Percentiles rank a stretch among this genome's conserved stretches.
These are phyloP conservation scores for Sebastes jordani DNA, from an alignment of 2,797 vertebrate genomes.

Conservation along the genomic window DNA sequence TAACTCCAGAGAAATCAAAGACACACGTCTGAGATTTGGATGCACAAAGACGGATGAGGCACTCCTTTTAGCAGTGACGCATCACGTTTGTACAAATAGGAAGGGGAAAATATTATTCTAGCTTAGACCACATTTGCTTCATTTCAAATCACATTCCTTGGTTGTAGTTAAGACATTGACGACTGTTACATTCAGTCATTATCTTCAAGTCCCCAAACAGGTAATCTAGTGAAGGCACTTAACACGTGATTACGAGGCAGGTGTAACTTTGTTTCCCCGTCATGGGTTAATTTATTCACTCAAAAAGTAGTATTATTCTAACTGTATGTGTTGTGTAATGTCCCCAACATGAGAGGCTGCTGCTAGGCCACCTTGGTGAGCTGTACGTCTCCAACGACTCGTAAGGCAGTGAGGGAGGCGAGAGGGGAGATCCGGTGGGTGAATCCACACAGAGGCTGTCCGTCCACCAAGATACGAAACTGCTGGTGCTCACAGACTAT, in stretches of 20 bases:
- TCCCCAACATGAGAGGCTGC: constrained; percentile 20
- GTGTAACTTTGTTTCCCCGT: constrained; percentile 37
- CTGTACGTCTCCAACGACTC: constrained; percentile 87
- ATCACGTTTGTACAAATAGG: constrained; percentile 21
- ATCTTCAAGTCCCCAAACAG: constrained; percentile 61
- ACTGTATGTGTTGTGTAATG: background rate
- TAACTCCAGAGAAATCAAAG: constrained; percentile 40
- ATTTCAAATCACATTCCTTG: constrained; percentile 53
- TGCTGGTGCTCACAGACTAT: constrained; percentile 94
- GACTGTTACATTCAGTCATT: constrained; percentile 49
- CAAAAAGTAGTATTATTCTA: constrained; percentile 53
- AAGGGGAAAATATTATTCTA: constrained; percentile 7
- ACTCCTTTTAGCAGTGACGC: constrained; percentile 4
- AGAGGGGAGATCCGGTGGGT: constrained; percentile 84
- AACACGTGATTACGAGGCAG: constrained; percentile 64
- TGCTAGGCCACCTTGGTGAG: constrained; percentile 92
- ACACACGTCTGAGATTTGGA: constrained; percentile 30
- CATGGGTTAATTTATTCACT: constrained; percentile 32
- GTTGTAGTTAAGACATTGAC: constrained; percentile 33
- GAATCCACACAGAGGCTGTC: constrained; percentile 90
- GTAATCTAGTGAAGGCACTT: constrained; percentile 79
- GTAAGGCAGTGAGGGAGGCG: constrained; percentile 85
- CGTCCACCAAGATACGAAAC: constrained; percentile 90
- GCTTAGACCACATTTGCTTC: constrained; percentile 28
- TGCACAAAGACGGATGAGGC: constrained; percentile 22